Evolutionary conservation across 2,888 invertebrate genomes (phyloP).

Genomic region (Aphodius granarius): DNA sequence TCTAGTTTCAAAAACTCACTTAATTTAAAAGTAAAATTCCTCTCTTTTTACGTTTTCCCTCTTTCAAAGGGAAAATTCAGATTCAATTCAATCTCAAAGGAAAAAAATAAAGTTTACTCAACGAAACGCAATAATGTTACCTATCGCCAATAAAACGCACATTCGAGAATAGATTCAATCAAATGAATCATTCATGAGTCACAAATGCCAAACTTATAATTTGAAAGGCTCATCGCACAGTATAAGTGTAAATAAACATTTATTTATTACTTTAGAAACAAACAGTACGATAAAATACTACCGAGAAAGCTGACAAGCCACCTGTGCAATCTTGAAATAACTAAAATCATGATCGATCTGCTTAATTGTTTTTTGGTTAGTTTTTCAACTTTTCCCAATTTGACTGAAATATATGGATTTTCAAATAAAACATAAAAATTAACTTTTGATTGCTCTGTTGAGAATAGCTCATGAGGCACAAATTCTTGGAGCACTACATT

Average conservation of each 20-base stretch:
- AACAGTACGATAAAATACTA: not conserved
- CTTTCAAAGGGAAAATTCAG: not conserved
- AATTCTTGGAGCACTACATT: too few species aligned
- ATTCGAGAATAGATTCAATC: not conserved
- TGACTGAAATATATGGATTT: too few species aligned
- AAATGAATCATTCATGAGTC: not conserved
- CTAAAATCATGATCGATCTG: not conserved
- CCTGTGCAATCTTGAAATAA: not conserved
- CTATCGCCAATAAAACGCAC: not conserved
- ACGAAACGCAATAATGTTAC: not conserved
- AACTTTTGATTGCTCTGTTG: too few species aligned
- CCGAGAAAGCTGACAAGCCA: too few species aligned
- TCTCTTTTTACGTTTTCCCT: not conserved
- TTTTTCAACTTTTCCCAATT: too few species aligned
- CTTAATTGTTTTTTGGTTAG: not conserved
- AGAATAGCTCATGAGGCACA: too few species aligned
- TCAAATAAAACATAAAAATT: too few species aligned
- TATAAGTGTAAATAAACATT: not conserved
- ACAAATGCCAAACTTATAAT: not conserved
- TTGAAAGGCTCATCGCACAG: not conserved
- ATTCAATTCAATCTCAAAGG: not conserved
- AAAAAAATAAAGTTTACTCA: not conserved
- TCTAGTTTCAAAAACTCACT: too few species aligned
- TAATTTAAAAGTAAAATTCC: not conserved
- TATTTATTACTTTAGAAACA: not conserved